Conservation (phyloP, 2,888 invertebrate species). For the Trimorus sp. region DNA sequence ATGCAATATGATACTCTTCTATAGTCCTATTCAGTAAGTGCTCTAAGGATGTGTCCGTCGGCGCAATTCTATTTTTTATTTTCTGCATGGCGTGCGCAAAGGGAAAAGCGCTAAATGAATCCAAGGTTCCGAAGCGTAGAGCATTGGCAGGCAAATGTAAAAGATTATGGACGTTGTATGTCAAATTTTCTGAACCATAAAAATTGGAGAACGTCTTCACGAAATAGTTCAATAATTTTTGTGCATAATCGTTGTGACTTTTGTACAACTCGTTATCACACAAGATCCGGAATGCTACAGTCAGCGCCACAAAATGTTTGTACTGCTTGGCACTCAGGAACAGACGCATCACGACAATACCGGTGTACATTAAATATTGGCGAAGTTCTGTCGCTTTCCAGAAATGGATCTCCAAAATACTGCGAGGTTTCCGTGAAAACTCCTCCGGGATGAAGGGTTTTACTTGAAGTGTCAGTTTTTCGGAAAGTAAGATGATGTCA, state of each 20-base stretch:
- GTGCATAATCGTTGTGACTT: constrained; percentile 1
- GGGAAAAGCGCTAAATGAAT: constrained; percentile 15
- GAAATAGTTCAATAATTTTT: constrained; percentile 10
- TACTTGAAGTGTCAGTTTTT: background rate
- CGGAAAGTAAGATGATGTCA: background rate
- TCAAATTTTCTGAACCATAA: constrained; percentile 9
- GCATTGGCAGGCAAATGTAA: constrained; percentile 7
- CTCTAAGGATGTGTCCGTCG: constrained; percentile 3
- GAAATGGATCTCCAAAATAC: background rate
- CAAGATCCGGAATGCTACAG: constrained; percentile 14
- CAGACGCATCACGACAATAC: background rate
- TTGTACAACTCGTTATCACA: constrained; percentile 8
- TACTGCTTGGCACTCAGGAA: constrained; percentile 5
- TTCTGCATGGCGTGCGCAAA: constrained; percentile 22
- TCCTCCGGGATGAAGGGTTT: constrained; percentile 1
- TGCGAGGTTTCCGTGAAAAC: background rate
- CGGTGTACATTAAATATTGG: background rate
- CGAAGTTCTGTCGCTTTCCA: constrained; percentile 9
- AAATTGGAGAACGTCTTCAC: background rate
- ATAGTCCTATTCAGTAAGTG: constrained; percentile 16
- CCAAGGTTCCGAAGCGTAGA: constrained; percentile 2
- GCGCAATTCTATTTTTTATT: background rate
- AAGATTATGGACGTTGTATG: constrained; percentile 15
- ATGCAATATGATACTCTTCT: no score
- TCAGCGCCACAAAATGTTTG: constrained; percentile 12